A percentile compares a stretch with the other conserved stretches of the same genome.
Conservation (phyloP, 2,888 invertebrate species). For the Scaeva pyrastri region DNA sequence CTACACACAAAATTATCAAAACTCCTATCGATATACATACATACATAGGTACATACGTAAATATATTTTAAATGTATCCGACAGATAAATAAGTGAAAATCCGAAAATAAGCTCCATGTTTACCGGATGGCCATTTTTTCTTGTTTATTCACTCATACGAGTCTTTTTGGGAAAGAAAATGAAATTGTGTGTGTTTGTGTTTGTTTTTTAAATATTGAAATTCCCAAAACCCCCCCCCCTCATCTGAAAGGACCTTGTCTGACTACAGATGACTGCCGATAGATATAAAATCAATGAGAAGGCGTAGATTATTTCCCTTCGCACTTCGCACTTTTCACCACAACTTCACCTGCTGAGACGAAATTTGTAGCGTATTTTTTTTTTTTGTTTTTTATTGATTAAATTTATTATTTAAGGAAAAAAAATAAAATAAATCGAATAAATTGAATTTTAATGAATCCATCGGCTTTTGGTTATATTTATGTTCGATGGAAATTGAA, state of each 20-base stretch:
- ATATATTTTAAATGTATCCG: conserved; percentile 66
- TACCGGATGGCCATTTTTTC: conserved; percentile 49
- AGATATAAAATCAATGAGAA: too few species aligned
- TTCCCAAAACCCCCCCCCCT: too few species aligned
- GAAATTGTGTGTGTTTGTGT: too few species aligned
- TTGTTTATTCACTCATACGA: not conserved
- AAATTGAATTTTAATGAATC: conserved; percentile 72
- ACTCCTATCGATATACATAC: conserved; percentile 25
- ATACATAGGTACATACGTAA: too few species aligned
- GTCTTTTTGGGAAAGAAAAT: not conserved
- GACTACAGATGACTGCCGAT: too few species aligned
- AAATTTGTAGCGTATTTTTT: not conserved
- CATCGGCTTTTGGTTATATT: conserved; percentile 18
- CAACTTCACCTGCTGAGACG: too few species aligned
- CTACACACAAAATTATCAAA: not conserved
- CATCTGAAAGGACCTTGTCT: too few species aligned
- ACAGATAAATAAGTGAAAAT: conserved; percentile 46
- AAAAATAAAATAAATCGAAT: conserved; percentile 50
- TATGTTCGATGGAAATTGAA: conserved; percentile 62
- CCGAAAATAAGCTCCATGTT: conserved; percentile 42
- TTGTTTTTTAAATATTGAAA: too few species aligned
- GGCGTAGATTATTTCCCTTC: too few species aligned
- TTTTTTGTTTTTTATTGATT: not conserved
- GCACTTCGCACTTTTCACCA: too few species aligned
- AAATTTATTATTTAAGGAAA: not conserved